Evolutionary conservation across 2,888 invertebrate species (phyloP).

Genomic region (Colletes collaris): DNA sequence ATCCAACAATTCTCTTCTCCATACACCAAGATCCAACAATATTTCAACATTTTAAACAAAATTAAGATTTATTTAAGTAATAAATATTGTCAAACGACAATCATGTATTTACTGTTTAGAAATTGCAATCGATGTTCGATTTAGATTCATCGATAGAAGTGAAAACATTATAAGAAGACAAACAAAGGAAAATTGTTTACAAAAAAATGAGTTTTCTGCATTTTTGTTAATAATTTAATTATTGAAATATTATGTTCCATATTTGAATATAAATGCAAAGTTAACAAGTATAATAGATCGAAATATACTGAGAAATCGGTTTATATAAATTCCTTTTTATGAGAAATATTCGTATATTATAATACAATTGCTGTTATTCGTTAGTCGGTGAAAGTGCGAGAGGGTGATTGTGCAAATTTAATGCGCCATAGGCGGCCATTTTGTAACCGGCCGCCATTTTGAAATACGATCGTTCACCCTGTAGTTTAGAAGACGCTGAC

Average conservation of each 20-base stretch:
- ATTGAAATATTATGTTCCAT: neutral
- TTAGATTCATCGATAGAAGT: neutral
- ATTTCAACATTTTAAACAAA: too few species aligned
- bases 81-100: too few species aligned
- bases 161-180: neutral
- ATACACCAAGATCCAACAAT: neutral
- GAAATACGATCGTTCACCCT: neutral
- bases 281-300: neutral
- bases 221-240: neutral
- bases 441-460: constrained; percentile 26
- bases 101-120: too few species aligned
- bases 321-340: neutral
- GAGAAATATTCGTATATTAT: neutral
- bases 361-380: neutral
- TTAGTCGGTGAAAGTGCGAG: neutral
- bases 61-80: too few species aligned
- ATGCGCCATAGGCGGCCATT: constrained; percentile 29
- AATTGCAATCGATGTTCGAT: too few species aligned
- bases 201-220: neutral
- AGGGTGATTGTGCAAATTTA: constrained; percentile 22
- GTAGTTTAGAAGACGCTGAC: constrained; percentile 7
- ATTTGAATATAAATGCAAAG: neutral
- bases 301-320: neutral
- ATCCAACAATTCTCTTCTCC: neutral
- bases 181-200: too few species aligned